Percentiles rank a stretch among this genome's conserved stretches.
phyloP scores from a whole-genome alignment of 2,797 vertebrate species.

The Thamnophis elegans region DNA sequence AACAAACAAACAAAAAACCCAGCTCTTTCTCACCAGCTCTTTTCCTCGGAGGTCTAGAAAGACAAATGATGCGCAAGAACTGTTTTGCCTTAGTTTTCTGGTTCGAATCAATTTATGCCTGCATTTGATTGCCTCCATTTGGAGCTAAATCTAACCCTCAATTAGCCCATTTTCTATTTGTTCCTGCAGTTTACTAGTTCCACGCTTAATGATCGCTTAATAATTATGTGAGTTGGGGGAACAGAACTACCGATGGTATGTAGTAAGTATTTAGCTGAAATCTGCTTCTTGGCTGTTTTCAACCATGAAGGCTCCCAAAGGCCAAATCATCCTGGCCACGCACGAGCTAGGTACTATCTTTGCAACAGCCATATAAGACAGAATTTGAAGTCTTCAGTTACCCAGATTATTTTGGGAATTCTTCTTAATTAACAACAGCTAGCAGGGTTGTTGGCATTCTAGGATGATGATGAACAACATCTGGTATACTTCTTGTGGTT shows the following conservation, averaged over 20 bases:
- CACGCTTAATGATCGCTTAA: background rate
- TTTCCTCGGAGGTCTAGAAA: background rate
- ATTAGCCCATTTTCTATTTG: background rate
- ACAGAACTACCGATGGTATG: background rate
- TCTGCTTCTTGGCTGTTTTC: background rate
- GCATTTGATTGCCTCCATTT: background rate
- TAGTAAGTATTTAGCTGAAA: background rate
- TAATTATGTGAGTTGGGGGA: background rate
- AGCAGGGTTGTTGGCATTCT: background rate
- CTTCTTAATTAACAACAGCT: background rate
- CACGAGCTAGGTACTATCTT: background rate
- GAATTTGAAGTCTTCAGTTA: background rate
- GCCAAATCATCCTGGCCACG: background rate
- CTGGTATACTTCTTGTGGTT: background rate
- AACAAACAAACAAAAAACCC: background rate
- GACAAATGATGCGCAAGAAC: background rate
- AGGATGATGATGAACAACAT: background rate
- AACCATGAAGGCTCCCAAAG: background rate
- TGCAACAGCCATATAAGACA: background rate
- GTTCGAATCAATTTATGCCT: background rate
- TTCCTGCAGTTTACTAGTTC: background rate
- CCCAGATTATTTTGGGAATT: background rate
- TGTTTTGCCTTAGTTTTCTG: background rate
- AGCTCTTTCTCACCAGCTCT: background rate
- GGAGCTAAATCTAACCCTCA: background rate